Evolutionary conservation across 2,888 invertebrate genomes (phyloP).

Genomic region (Sphaerophoria taeniata): DNA sequence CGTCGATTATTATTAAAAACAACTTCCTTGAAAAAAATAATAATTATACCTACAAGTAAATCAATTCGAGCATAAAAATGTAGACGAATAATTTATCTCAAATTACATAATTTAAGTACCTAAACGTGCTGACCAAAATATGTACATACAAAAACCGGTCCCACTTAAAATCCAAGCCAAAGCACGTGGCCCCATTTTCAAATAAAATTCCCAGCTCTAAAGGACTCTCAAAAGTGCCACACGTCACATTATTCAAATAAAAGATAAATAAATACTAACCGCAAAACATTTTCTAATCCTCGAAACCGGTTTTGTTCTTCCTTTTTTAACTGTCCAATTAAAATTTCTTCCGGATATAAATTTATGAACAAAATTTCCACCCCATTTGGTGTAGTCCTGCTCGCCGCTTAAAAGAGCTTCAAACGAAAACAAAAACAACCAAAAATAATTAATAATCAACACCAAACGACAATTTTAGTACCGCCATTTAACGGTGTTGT

Average conservation of each 20-base stretch:
- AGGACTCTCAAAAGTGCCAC: neutral
- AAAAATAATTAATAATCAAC: slow-evolving; percentile 49
- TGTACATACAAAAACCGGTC: neutral
- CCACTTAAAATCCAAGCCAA: slow-evolving; percentile 10
- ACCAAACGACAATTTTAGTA: slow-evolving; percentile 61
- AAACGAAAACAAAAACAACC: neutral
- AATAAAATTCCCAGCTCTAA: neutral
- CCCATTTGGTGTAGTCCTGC: neutral
- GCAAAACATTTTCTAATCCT: slow-evolving; percentile 21
- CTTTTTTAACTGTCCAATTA: neutral
- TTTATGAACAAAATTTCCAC: neutral
- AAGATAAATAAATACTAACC: slow-evolving; percentile 5
- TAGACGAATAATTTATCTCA: neutral
- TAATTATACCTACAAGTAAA: neutral
- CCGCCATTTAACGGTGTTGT: slow-evolving; percentile 64
- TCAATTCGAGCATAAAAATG: neutral
- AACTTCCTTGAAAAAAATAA: too few relatives aligned
- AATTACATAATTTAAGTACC: slow-evolving; percentile 6
- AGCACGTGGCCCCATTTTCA: slow-evolving; percentile 15
- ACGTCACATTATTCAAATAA: slow-evolving; percentile 6
- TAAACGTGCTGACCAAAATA: neutral
- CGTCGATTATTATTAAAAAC: too few relatives aligned
- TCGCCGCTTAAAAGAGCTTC: neutral
- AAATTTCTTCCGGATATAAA: neutral
- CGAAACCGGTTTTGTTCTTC: slow-evolving; percentile 16